Conservation (phyloP, 1,140 invertebrate species). For the Zaprionus taronus region DNA sequence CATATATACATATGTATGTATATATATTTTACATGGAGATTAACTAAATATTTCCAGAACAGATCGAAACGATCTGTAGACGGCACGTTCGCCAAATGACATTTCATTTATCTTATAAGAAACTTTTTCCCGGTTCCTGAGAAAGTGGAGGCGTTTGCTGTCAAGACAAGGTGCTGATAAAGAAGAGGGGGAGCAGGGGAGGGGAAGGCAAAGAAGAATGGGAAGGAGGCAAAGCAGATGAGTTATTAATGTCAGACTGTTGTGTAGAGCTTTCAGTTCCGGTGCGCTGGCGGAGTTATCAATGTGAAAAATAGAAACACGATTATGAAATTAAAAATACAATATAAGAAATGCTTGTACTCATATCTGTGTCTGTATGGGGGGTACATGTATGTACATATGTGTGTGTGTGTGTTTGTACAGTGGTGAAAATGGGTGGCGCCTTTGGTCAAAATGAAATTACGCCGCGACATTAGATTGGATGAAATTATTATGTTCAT, state of each 20-base stretch:
- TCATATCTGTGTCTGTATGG: background rate
- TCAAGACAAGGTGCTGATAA: background rate
- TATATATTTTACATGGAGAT: background rate
- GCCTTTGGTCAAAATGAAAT: slow-evolving; percentile 68
- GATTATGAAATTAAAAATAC: slow-evolving; percentile 80
- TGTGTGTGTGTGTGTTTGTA: slow-evolving; percentile 1
- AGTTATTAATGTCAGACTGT: slow-evolving; percentile 60
- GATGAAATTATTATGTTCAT: slow-evolving; percentile 61
- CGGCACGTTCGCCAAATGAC: slow-evolving; percentile 57
- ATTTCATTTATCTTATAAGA: slow-evolving; percentile 70
- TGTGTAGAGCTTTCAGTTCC: slow-evolving; percentile 67
- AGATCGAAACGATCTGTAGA: slow-evolving; percentile 31
- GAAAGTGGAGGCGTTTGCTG: slow-evolving; percentile 36
- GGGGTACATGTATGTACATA: background rate
- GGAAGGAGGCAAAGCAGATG: slow-evolving; percentile 12
- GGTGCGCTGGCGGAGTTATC: slow-evolving; percentile 62
- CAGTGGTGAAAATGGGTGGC: slow-evolving; percentile 61
- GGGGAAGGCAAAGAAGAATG: too few relatives aligned
- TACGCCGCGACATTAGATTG: slow-evolving; percentile 77
- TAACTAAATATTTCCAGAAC: background rate
- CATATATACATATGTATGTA: background rate
- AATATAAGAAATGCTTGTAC: too few relatives aligned
- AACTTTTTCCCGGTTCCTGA: background rate
- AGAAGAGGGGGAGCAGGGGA: background rate
- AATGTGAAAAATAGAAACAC: slow-evolving; percentile 75